phyloP scores from a whole-genome alignment of 2,888 invertebrate genomes.

The Chaitophorus viminalis region DNA sequence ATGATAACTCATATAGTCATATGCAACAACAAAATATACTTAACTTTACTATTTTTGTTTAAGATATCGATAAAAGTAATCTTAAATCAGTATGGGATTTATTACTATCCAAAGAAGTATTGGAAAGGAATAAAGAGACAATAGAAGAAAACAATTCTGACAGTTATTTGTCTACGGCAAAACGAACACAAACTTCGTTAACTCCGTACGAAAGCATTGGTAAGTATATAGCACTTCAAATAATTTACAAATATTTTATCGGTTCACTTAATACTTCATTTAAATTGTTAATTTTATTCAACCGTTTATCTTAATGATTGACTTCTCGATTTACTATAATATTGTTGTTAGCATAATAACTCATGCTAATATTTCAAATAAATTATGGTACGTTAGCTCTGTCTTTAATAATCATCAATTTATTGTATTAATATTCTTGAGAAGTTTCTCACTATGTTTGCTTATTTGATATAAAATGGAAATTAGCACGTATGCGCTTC shows the following conservation, averaged over 20 bases:
- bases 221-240: neutral
- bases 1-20: neutral
- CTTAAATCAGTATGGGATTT: slow-evolving; percentile 36
- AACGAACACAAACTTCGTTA: slow-evolving; percentile 41
- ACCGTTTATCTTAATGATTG: neutral
- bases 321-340: neutral
- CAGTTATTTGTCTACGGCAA: neutral
- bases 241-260: neutral
- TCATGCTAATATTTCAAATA: neutral
- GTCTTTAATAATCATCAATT: slow-evolving; percentile 4
- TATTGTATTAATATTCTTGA: slow-evolving; percentile 8
- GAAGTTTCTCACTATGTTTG: slow-evolving; percentile 12
- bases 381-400: neutral
- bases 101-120: slow-evolving; percentile 22
- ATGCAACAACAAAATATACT: neutral
- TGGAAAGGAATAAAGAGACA: slow-evolving; percentile 1
- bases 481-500: slow-evolving; percentile 5
- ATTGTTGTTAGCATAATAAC: neutral
- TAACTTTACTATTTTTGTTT: neutral
- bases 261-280: neutral
- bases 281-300: neutral
- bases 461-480: slow-evolving; percentile 29
- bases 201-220: slow-evolving; percentile 55
- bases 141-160: slow-evolving; percentile 20
- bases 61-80: slow-evolving; percentile 26